Evolutionary conservation across 2,113 vertebrate species (phyloP).

Genomic region (Balaeniceps rex): DNA sequence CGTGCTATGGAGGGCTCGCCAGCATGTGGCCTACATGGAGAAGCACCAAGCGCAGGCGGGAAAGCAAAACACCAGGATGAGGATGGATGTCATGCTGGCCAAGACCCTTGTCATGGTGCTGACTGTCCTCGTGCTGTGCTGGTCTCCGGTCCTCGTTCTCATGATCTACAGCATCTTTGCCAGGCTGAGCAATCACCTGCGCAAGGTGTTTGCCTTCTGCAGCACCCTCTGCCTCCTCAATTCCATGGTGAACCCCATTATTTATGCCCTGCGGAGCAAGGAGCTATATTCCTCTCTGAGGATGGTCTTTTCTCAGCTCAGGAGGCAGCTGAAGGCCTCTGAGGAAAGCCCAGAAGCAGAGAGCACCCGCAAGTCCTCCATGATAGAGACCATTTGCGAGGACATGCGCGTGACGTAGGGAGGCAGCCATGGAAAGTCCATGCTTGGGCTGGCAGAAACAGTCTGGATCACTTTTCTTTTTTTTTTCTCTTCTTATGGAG

Average conservation of each 20-base stretch:
- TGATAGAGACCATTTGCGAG: background rate
- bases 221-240: slow-evolving; percentile 90
- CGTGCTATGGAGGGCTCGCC: slow-evolving; percentile 86
- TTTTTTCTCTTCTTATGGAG: background rate
- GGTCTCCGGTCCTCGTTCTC: slow-evolving; percentile 83
- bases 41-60: slow-evolving; percentile 27
- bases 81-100: slow-evolving; percentile 87
- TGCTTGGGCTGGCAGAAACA: rapidly evolving
- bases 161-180: slow-evolving; percentile 79
- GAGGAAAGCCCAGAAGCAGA: slow-evolving; percentile 41
- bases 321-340: background rate
- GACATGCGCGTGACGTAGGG: rapidly evolving
- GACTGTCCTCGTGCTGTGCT: slow-evolving; percentile 81
- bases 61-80: slow-evolving; percentile 74
- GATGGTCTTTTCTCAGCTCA: background rate
- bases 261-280: slow-evolving; percentile 86
- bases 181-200: slow-evolving; percentile 56
- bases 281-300: slow-evolving; percentile 74
- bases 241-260: slow-evolving; percentile 86
- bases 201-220: slow-evolving; percentile 87
- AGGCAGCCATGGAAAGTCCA: rapidly evolving
- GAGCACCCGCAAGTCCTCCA: slow-evolving; percentile 31
- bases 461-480: background rate
- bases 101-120: slow-evolving; percentile 87
- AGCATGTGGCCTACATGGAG: slow-evolving; percentile 80